phyloP scores from a whole-genome alignment of 2,113 vertebrate species.

The Centropus bengalensis region DNA sequence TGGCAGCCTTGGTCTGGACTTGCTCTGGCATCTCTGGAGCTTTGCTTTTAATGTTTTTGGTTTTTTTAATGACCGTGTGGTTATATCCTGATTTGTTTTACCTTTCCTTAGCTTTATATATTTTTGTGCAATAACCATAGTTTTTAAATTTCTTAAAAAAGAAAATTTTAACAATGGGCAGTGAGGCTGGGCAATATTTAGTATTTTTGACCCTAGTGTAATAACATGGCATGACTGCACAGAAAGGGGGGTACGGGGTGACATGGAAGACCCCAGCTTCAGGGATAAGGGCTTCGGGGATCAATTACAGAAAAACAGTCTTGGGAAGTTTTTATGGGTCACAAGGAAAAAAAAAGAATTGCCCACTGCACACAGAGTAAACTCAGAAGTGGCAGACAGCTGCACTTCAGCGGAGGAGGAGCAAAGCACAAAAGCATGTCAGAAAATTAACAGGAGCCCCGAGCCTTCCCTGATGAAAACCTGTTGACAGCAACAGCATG shows the following conservation, averaged over 20 bases:
- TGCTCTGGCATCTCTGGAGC: not conserved
- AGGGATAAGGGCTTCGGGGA: accelerated
- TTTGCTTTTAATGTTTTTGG: not conserved
- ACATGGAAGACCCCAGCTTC: not conserved
- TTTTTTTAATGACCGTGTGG: not conserved
- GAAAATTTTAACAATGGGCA: not conserved
- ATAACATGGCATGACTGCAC: accelerated
- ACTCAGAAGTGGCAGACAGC: not conserved
- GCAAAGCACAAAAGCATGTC: not conserved
- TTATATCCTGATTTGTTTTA: not conserved
- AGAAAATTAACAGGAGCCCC: not conserved
- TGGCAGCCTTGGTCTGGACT: not conserved
- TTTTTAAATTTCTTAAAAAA: not conserved
- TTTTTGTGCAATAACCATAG: not conserved
- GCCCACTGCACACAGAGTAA: not conserved
- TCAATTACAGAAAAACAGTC: not conserved
- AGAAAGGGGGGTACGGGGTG: not conserved
- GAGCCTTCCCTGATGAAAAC: accelerated
- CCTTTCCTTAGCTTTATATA: not conserved
- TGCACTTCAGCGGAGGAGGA: not conserved
- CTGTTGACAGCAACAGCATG: accelerated
- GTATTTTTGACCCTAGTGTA: accelerated
- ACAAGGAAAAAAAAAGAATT: accelerated
- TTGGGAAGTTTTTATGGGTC: not conserved
- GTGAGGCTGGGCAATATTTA: not conserved